Conservation (phyloP, 2,888 invertebrate genomes). For the Glyphotaelius pellucidus region DNA sequence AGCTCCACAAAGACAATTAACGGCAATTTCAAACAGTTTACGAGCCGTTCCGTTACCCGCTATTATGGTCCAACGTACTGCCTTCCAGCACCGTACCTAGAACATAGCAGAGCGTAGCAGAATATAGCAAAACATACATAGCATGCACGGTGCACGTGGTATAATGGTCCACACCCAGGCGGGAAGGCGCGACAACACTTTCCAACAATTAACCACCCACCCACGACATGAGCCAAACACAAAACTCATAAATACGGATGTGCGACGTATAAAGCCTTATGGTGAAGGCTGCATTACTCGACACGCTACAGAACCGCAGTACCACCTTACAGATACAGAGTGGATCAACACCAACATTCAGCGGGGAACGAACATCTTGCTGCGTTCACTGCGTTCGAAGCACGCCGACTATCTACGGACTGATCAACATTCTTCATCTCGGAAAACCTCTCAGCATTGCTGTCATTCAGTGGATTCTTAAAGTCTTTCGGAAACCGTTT, state of each 20-base stretch:
- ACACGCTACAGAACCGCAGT: neutral
- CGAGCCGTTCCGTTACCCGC: conserved; percentile 55
- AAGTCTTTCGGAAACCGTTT: neutral
- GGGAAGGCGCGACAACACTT: conserved; percentile 59
- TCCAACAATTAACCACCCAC: conserved; percentile 64
- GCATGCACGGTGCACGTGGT: neutral
- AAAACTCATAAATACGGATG: conserved; percentile 41
- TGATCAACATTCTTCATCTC: neutral
- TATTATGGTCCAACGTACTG: conserved; percentile 46
- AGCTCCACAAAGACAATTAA: conserved; percentile 50
- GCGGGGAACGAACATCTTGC: neutral
- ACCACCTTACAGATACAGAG: neutral
- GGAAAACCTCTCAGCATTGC: neutral
- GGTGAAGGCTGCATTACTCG: conserved; percentile 35
- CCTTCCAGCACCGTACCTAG: conserved; percentile 15
- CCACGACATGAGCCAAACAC: conserved; percentile 18
- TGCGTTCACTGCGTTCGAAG: neutral
- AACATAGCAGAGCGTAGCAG: neutral
- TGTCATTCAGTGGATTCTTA: neutral
- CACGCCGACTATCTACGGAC: neutral
- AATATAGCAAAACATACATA: neutral
- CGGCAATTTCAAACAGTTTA: conserved; percentile 58
- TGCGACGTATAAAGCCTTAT: conserved; percentile 29
- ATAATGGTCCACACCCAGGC: conserved; percentile 55
- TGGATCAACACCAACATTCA: neutral